Conservation (phyloP, 2,888 invertebrate genomes). For the Sesia apiformis region DNA sequence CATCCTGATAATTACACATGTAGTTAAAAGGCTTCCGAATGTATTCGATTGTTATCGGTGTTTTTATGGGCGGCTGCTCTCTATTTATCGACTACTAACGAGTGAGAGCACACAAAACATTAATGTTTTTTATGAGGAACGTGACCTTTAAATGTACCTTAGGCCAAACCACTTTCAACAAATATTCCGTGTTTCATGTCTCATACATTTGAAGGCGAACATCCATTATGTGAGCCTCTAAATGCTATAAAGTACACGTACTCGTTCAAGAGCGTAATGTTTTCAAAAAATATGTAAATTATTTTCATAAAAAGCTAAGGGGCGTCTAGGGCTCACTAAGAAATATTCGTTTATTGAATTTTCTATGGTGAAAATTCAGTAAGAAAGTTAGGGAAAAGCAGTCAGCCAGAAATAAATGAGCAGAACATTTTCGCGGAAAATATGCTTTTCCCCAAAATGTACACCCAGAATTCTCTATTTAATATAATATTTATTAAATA, state of each 20-base stretch:
- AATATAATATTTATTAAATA: no score
- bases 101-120: no score
- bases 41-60: slow-evolving; percentile 1
- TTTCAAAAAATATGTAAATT: not conserved
- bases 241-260: no score
- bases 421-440: not conserved
- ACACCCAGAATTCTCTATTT: no score
- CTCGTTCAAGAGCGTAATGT: no score
- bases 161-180: no score
- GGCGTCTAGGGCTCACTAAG: not conserved
- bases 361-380: not conserved
- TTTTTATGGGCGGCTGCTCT: not conserved
- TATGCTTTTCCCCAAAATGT: not conserved
- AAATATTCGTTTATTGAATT: not conserved
- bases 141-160: no score
- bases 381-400: not conserved
- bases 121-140: no score
- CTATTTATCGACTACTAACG: no score
- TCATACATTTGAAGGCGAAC: no score
- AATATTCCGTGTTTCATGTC: no score
- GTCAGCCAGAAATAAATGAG: not conserved
- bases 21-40: slow-evolving; percentile 4
- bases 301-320: not conserved
- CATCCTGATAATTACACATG: slow-evolving; percentile 1
- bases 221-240: no score